Conservation (phyloP, 2,113 vertebrate genomes). For the Bungarus multicinctus region DNA sequence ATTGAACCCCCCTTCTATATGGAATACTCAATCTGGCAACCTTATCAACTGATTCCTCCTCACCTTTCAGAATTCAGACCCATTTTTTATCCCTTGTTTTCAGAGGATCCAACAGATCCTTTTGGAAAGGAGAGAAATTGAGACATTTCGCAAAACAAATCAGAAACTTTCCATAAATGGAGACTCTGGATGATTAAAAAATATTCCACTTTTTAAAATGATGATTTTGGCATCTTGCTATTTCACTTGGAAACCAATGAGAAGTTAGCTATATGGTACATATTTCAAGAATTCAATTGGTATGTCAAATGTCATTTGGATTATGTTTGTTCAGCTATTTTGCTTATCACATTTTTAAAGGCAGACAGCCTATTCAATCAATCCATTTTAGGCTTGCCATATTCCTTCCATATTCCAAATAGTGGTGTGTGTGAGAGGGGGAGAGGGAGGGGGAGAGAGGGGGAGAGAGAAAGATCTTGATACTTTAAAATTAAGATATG, state of each 20-base stretch:
- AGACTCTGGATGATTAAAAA: not conserved
- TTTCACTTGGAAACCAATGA: not conserved
- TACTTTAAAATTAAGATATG: not conserved
- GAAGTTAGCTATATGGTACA: not conserved
- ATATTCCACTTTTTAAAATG: not conserved
- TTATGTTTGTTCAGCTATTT: not conserved
- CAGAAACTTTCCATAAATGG: not conserved
- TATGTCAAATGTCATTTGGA: not conserved
- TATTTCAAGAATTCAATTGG: not conserved
- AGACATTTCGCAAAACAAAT: not conserved
- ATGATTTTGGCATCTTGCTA: not conserved
- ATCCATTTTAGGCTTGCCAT: not conserved
- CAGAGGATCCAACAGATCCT: not conserved
- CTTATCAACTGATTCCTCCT: not conserved
- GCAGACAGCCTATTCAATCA: not conserved
- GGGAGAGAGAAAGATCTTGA: not conserved
- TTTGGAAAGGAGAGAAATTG: not conserved
- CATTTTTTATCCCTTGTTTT: not conserved
- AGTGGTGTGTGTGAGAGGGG: not conserved
- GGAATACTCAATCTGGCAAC: not conserved
- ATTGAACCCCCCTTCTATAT: not conserved
- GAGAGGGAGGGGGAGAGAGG: too few species aligned
- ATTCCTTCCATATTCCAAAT: not conserved
- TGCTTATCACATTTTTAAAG: not conserved
- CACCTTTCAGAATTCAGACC: not conserved